Conservation (phyloP, 2,113 vertebrate genomes). For the Chloropsis cyanopogon region DNA sequence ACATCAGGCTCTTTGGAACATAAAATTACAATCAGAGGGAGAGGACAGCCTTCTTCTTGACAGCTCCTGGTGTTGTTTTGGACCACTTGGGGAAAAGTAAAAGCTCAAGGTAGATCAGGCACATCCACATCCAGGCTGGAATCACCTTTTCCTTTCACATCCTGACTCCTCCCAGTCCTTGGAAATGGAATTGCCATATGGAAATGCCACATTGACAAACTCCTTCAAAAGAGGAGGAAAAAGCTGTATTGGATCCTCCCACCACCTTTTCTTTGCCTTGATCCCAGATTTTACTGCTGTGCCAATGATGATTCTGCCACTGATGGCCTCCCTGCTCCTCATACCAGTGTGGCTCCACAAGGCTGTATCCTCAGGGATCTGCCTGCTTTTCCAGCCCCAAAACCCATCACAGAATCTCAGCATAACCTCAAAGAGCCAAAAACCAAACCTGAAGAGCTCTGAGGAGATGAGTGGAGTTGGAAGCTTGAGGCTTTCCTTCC, state of each 20-base stretch:
- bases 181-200: not conserved
- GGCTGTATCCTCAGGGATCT: fast-evolving
- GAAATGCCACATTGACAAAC: not conserved
- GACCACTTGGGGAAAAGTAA: not conserved
- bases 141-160: not conserved
- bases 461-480: not conserved
- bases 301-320: not conserved
- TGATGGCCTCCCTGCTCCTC: not conserved
- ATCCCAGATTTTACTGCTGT: not conserved
- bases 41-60: not conserved
- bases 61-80: not conserved
- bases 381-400: not conserved
- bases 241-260: not conserved
- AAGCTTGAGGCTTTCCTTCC: not conserved
- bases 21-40: not conserved
- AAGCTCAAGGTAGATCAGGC: not conserved
- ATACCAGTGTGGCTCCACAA: not conserved
- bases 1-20: not conserved
- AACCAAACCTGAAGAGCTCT: not conserved
- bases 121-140: not conserved
- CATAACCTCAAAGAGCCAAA: not conserved
- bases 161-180: not conserved
- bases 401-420: not conserved
- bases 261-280: not conserved
- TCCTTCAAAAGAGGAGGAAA: not conserved